phyloP scores from a whole-genome alignment of 2,113 vertebrate species.

The Chionodraco myersi region DNA sequence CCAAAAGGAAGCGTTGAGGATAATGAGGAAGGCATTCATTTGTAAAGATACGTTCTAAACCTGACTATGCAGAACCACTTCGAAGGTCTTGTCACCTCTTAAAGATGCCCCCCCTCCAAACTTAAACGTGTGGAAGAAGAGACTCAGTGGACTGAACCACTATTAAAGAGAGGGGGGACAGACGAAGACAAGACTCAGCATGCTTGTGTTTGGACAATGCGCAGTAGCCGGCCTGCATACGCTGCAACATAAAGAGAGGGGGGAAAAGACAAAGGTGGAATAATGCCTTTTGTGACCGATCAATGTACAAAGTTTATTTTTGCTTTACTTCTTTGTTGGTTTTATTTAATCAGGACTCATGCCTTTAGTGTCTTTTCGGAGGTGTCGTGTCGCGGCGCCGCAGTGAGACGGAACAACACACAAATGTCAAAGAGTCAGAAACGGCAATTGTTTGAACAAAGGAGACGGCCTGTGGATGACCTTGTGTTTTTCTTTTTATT shows the following conservation, averaged over 20 bases:
- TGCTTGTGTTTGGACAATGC: constrained; percentile 63
- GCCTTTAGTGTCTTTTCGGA: constrained; percentile 80
- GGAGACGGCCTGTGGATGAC: constrained; percentile 42
- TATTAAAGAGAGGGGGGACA: constrained; percentile 9
- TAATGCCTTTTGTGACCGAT: constrained; percentile 76
- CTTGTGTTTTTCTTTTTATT: constrained; percentile 24
- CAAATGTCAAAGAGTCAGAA: constrained; percentile 31
- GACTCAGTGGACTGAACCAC: constrained; percentile 59
- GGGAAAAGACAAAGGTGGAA: constrained; percentile 40
- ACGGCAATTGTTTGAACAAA: constrained; percentile 38
- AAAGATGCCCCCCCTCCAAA: constrained; percentile 31
- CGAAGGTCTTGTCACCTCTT: constrained; percentile 59
- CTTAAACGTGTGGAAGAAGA: constrained; percentile 17
- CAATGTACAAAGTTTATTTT: constrained; percentile 79
- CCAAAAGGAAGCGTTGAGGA: constrained; percentile 72
- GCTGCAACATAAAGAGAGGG: constrained; percentile 58
- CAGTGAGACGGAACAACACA: constrained; percentile 40
- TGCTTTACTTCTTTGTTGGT: constrained; percentile 55
- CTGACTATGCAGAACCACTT: constrained; percentile 88
- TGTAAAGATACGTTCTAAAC: constrained; percentile 72
- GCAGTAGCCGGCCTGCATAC: constrained; percentile 57
- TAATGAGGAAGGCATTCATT: constrained; percentile 73
- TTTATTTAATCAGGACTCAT: constrained; percentile 75
- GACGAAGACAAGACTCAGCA: constrained; percentile 46
- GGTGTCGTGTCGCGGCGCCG: constrained; percentile 40